Percentiles rank a stretch among this genome's conserved stretches.
Evolutionary conservation across 2,113 vertebrate genomes (phyloP).

Genomic region (Holacanthus passer): DNA sequence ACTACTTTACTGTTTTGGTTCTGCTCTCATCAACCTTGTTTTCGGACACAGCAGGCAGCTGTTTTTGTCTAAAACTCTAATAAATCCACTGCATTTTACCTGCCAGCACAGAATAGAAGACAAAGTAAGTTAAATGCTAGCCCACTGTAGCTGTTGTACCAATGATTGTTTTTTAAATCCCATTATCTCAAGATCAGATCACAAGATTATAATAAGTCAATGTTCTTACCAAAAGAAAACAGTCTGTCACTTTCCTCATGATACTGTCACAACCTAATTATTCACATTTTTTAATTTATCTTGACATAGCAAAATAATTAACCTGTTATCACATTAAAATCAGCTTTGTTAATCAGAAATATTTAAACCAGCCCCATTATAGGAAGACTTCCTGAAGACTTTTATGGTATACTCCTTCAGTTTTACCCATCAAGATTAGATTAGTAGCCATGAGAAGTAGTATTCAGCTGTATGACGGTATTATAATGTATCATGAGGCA

Average conservation of each 20-base stretch:
- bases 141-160: background rate
- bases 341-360: background rate
- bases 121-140: background rate
- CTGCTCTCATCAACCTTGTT: background rate
- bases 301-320: background rate
- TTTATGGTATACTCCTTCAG: background rate
- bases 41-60: background rate
- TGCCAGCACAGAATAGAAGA: background rate
- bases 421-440: background rate
- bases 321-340: too few relatives aligned
- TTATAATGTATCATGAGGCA: background rate
- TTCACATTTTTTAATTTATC: background rate
- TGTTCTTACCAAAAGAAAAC: background rate
- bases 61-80: background rate
- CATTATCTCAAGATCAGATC: background rate
- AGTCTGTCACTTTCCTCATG: background rate
- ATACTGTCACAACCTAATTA: background rate
- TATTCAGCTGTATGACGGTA: background rate
- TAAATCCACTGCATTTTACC: background rate
- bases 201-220: background rate
- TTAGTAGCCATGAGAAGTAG: background rate
- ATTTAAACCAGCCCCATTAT: background rate
- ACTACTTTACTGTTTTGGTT: background rate
- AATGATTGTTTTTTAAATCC: background rate
- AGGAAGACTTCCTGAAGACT: too few relatives aligned